These are phyloP conservation scores for Spodoptera exigua DNA, from an alignment of 2,888 invertebrate genomes.

Conservation along the genomic window DNA sequence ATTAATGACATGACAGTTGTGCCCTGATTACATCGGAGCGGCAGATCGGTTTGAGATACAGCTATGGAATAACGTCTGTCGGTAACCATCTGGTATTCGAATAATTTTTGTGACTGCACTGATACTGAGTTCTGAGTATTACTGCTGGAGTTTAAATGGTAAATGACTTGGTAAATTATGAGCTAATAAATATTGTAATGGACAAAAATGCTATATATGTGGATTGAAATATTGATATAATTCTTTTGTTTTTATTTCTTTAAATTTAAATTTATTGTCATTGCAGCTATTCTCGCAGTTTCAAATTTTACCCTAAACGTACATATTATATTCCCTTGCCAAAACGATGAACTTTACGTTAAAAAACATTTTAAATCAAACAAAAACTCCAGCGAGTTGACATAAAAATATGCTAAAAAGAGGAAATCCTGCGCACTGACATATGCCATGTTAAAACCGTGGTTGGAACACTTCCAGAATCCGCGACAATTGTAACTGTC, in stretches of 20 bases:
- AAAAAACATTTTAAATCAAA: constrained; percentile 34
- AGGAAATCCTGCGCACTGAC: constrained; percentile 62
- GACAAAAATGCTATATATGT: too few relatives aligned
- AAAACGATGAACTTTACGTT: constrained; percentile 48
- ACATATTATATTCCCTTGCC: too few relatives aligned
- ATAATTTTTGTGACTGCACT: constrained; percentile 45
- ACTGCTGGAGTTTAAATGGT: neutral
- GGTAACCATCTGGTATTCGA: constrained; percentile 29
- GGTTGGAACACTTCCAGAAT: constrained; percentile 66
- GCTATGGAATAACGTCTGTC: constrained; percentile 33
- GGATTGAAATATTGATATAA: too few relatives aligned
- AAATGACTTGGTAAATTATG: too few relatives aligned
- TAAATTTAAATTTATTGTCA: too few relatives aligned
- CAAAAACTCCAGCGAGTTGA: constrained; percentile 48
- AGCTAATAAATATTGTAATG: too few relatives aligned
- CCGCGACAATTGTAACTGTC: constrained; percentile 60
- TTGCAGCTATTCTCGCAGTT: too few relatives aligned
- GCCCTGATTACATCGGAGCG: constrained; percentile 50
- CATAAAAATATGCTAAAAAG: constrained; percentile 51
- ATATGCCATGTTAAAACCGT: constrained; percentile 63
- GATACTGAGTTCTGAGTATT: constrained; percentile 31
- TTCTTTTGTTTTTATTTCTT: too few relatives aligned
- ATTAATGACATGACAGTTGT: constrained; percentile 53
- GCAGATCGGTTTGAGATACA: constrained; percentile 50
- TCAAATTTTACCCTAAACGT: too few relatives aligned